A percentile compares a stretch with the other conserved stretches of the same genome.
phyloP scores from a whole-genome alignment of 2,797 vertebrate genomes.

The Fundulus diaphanus region DNA sequence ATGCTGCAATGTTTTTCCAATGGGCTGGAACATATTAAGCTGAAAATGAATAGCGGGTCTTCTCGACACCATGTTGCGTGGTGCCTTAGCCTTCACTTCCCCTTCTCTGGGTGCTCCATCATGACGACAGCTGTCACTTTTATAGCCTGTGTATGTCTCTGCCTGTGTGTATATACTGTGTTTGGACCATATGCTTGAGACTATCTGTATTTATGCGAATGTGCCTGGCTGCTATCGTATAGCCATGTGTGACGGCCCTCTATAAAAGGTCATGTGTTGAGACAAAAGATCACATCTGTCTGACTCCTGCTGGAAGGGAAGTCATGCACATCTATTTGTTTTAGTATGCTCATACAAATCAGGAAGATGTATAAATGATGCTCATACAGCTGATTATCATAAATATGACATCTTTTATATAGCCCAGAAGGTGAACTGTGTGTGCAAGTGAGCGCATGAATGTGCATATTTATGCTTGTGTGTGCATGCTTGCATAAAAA shows the following conservation, averaged over 20 bases:
- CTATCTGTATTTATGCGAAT: conserved; percentile 38
- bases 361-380: conserved; percentile 52
- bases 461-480: conserved; percentile 59
- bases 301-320: conserved; percentile 54
- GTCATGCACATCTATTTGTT: conserved; percentile 61
- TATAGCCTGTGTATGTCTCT: conserved; percentile 54
- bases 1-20: conserved; percentile 82
- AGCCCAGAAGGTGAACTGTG: conserved; percentile 57
- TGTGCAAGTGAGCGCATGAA: conserved; percentile 21
- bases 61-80: conserved; percentile 78
- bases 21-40: conserved; percentile 84
- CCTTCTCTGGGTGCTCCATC: conserved; percentile 77
- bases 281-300: conserved; percentile 73
- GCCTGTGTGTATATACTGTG: conserved; percentile 57
- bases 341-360: conserved; percentile 45
- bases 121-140: conserved; percentile 81
- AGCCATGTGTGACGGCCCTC: conserved; percentile 58
- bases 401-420: conserved; percentile 65
- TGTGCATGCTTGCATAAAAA: conserved; percentile 26
- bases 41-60: conserved; percentile 83
- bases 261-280: conserved; percentile 65
- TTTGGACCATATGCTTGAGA: conserved; percentile 67
- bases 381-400: conserved; percentile 62
- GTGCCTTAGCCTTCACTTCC: conserved; percentile 80
- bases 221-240: conserved; percentile 21